Base-by-base conservation (phyloP, 2,888 invertebrate species). In the Stegophylla sp. region DNA sequence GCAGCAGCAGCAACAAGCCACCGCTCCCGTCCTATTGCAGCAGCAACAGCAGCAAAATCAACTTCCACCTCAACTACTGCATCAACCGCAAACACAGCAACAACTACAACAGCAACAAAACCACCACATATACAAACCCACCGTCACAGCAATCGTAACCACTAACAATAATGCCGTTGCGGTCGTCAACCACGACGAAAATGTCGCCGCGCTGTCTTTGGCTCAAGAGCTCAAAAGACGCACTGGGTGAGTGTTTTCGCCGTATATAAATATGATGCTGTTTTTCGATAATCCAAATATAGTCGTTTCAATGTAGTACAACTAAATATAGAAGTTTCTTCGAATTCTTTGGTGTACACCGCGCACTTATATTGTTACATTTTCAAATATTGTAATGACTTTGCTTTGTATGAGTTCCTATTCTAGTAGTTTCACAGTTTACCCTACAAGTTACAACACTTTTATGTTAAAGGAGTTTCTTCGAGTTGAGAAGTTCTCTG, bases 201-300 rank as follows among this genome's bases (percentile, higher is more conserved):
- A 79, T 71, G 79, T 28, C 17, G 45, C 59, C 28, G 41, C 79
- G 4, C 13, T 79, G 61, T 79, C 79, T 69, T 79, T 79, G 79
- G 79, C 79, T 9, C 79, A 79, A 51, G 79, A 79, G 48, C 79
- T 79, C 51, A 79, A 79, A 61, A 69, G 79, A 59, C 79, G 79
- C 45, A 79, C 79, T 23, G 79, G 79, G 79, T 79, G 23, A 79
- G 61, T 51, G 69, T 34, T 61, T 67, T 20, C 3, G 20, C 34
- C 26, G 3, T 48, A 48, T 13, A 9, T 23, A 20, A 3, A 56
- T 64, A 41, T 20, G 41, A 64, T 72, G 41, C 51, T 4, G 1
- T 66, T 76, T 53, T 15, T 26, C 15, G 17, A 15, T 4, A 43
- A 53, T 41, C 53, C 41, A 23, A 43, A 43, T 26, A 41, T 20